Conservation (phyloP, 2,797 vertebrate species). For the Malurus splendens region DNA sequence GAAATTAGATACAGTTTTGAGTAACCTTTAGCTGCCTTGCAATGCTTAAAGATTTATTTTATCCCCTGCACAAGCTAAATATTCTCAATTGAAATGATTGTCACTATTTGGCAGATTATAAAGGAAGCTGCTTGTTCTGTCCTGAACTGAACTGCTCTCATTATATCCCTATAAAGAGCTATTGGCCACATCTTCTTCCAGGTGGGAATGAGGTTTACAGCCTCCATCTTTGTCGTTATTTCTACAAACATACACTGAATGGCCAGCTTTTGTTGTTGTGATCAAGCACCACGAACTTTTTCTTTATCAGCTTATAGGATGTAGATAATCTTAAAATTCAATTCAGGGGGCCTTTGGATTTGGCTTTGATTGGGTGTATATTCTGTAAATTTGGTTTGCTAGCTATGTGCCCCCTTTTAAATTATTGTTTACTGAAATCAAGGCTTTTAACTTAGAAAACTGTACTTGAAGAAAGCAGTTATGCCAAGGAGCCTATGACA, state of each 20-base stretch:
- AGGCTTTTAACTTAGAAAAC: background rate
- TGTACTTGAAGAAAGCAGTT: background rate
- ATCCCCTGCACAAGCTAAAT: fast-evolving
- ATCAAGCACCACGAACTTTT: background rate
- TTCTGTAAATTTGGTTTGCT: background rate
- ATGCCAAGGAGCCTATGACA: background rate
- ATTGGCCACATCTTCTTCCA: background rate
- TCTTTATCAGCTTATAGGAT: background rate
- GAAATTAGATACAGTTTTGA: background rate
- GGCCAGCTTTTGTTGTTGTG: background rate
- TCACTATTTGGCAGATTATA: background rate
- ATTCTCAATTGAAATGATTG: background rate
- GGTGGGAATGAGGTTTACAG: background rate
- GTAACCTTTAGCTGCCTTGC: background rate
- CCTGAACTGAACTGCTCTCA: background rate
- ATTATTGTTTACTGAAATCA: background rate
- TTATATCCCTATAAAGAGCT: background rate
- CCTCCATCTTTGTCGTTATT: background rate
- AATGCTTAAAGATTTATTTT: background rate
- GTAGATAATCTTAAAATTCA: background rate
- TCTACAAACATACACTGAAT: background rate
- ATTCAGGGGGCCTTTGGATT: background rate
- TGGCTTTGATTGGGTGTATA: background rate
- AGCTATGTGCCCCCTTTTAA: background rate
- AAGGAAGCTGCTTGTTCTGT: background rate